These are phyloP conservation scores for Meloidogyne hapla DNA, from an alignment of 1,140 invertebrate genomes.

Conservation along the genomic window DNA sequence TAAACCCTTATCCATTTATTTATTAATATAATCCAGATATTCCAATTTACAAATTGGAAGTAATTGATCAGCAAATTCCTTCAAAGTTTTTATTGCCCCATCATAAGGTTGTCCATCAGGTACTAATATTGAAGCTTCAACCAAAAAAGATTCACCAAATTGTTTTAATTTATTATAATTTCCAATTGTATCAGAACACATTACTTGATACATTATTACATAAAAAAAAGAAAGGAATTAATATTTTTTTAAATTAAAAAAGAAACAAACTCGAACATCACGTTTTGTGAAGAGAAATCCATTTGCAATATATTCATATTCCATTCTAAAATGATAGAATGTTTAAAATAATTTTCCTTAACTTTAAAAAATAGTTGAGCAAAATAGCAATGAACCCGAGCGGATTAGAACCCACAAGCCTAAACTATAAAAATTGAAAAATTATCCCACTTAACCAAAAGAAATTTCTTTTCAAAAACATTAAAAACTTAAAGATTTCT, in stretches of 20 bases:
- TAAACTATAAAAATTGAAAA: background rate
- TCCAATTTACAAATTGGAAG: conserved; percentile 26
- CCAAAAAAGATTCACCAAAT: conserved; percentile 36
- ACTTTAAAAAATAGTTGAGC: background rate
- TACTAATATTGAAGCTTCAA: conserved; percentile 39
- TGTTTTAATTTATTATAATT: conserved; percentile 39
- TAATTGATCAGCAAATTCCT: conserved; percentile 48
- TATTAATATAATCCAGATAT: conserved; percentile 11
- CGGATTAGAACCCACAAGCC: too few species aligned
- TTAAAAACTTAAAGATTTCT: background rate
- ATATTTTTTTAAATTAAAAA: background rate
- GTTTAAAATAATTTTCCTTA: background rate
- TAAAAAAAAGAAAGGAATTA: conserved; percentile 7
- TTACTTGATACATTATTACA: conserved; percentile 29
- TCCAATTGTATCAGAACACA: conserved; percentile 31
- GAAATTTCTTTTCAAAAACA: background rate
- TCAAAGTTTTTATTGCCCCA: conserved; percentile 38
- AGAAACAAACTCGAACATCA: conserved; percentile 38
- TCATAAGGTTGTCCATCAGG: conserved; percentile 38
- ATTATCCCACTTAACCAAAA: background rate
- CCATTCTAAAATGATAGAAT: conserved; percentile 41
- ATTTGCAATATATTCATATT: conserved; percentile 46
- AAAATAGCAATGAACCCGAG: too few species aligned
- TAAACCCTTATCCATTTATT: too few species aligned
- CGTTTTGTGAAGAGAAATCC: conserved; percentile 45